Evolutionary conservation across 2,888 invertebrate species (phyloP), one percentile per base, ranked within the genome.

Genomic region (Penaeus monodon): DNA sequence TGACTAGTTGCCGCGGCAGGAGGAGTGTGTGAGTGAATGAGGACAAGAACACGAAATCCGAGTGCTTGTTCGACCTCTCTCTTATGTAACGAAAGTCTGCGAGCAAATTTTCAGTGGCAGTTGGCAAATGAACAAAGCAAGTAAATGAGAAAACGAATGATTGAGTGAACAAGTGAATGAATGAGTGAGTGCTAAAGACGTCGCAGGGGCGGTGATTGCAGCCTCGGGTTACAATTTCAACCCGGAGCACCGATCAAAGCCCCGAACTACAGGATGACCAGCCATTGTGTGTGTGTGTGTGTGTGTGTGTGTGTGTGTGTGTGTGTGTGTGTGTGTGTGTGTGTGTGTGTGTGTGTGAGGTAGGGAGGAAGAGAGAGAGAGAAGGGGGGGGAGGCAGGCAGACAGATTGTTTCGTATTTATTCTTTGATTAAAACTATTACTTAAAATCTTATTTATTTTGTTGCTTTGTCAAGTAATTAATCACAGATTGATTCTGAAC

Each of bases 221-320:
- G 64, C 83, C 74, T 44, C 64, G 29, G 83, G 83, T 74, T 65
- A 83, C 83, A 77, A 83, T 83, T 83, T 83, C 83, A 83, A 68
- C 65, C 76, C 66, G 66, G 83, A 76, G 83, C 66, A 38, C 44
- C 66, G 83, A 83, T 83, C 83, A 83, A 83, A 83, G 83, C 64
- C 64, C 20, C 29, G 57, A 77, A n/a, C 77, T 57, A 57, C 33
- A n/a, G 57, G 57, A 70, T 49, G 66, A 66, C 44, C 81, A n/a
- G 38, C 17, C 33, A 22, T 66, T 44, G 27, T 27, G 7, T 49
- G 73, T 33, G 22, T 63, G 57, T 33, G 73, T 63, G 73, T 73
- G 57, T 70, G 57, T 73, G 17, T 63, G 70, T 27, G 49, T 73
- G 81, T 33, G 44, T 33, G 81, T 27, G 44, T 38, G 57, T 49